Percentiles rank a stretch among this genome's conserved stretches.
phyloP scores from a whole-genome alignment of 2,888 invertebrate genomes.

The Sthenelais limicola region DNA sequence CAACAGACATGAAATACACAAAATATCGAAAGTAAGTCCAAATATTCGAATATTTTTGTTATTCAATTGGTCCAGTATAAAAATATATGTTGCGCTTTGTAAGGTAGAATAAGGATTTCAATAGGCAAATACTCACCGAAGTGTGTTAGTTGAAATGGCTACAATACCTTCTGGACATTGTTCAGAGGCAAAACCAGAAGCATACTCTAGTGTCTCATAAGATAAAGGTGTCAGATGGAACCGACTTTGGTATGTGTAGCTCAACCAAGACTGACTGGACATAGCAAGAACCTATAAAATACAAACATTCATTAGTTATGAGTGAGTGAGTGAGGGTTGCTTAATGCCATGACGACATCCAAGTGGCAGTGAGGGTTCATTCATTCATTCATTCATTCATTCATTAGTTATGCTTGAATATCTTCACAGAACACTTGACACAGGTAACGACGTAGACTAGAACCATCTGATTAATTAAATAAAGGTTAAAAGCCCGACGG shows the following conservation, averaged over 20 bases:
- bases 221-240: slow-evolving; percentile 93
- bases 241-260: slow-evolving; percentile 96
- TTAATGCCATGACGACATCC: too few relatives aligned
- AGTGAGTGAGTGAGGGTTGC: too few relatives aligned
- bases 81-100: neutral
- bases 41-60: neutral
- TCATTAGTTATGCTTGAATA: too few relatives aligned
- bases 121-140: slow-evolving; percentile 76
- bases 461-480: too few relatives aligned
- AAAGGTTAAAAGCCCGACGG: too few relatives aligned
- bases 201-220: slow-evolving; percentile 96
- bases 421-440: too few relatives aligned
- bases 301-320: too few relatives aligned
- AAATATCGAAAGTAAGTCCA: neutral
- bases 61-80: neutral
- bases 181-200: slow-evolving; percentile 93
- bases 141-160: slow-evolving; percentile 97
- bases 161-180: slow-evolving; percentile 99
- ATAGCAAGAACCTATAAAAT: slow-evolving; percentile 90
- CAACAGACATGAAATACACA: neutral
- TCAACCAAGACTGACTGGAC: slow-evolving; percentile 97
- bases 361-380: too few relatives aligned
- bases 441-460: too few relatives aligned
- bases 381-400: too few relatives aligned
- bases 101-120: neutral